A percentile compares a stretch with the other conserved stretches of the same genome.
These are phyloP conservation scores for Pararge aegeria DNA, from an alignment of 1,140 invertebrate species.

Conservation along the genomic window DNA sequence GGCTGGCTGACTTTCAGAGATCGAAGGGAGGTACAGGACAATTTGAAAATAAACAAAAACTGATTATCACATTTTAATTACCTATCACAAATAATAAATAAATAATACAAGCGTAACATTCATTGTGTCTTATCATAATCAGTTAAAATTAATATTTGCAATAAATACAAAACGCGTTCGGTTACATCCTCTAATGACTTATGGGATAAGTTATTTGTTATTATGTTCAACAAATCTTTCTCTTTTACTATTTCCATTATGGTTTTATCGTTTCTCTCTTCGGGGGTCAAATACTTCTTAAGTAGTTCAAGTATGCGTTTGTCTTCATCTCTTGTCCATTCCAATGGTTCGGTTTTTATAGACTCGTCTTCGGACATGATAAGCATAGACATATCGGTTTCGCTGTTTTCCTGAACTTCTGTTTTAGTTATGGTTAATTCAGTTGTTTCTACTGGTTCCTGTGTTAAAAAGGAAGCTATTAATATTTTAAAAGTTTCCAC, in stretches of 20 bases:
- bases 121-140: slow-evolving; percentile 15
- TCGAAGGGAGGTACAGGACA: no score
- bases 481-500: no score
- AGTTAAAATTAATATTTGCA: slow-evolving; percentile 41
- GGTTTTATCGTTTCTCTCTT: slow-evolving; percentile 48
- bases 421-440: slow-evolving; percentile 28
- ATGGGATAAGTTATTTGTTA: slow-evolving; percentile 38
- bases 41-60: no score
- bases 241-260: slow-evolving; percentile 58
- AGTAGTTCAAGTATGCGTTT: slow-evolving; percentile 60
- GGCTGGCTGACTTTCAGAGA: no score
- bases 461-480: slow-evolving; percentile 4
- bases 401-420: slow-evolving; percentile 16
- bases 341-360: slow-evolving; percentile 41
- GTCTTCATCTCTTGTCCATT: slow-evolving; percentile 67
- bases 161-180: slow-evolving; percentile 51
- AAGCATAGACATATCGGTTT: slow-evolving; percentile 14
- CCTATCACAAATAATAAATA: background rate
- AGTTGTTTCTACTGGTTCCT: slow-evolving; percentile 32
- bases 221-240: slow-evolving; percentile 40
- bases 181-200: slow-evolving; percentile 48
- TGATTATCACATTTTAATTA: no score
- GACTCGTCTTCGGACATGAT: slow-evolving; percentile 42
- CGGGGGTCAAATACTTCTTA: slow-evolving; percentile 39
- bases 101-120: background rate